Percentiles rank a stretch among this genome's conserved stretches.
These are phyloP conservation scores for Danio aesculapii DNA, from an alignment of 2,797 vertebrate species.

Conservation along the genomic window DNA sequence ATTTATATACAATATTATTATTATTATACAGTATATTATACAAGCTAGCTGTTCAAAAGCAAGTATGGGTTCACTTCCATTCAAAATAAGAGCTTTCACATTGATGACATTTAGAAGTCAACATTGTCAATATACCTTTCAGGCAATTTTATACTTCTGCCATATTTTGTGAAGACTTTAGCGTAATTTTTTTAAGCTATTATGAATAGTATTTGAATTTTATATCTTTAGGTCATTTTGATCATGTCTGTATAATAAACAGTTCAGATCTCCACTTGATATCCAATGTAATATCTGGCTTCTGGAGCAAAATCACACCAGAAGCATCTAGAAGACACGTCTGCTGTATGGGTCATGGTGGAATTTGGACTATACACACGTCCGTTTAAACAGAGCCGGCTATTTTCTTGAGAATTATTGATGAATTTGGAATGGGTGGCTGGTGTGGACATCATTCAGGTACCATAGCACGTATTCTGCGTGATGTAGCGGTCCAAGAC, in stretches of 20 bases:
- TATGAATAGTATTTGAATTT: neutral
- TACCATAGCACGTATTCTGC: constrained; percentile 35
- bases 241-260: neutral
- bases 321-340: neutral
- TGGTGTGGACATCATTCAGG: neutral
- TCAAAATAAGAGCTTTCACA: too few relatives aligned
- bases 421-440: constrained; percentile 19
- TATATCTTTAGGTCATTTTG: neutral
- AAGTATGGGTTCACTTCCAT: too few relatives aligned
- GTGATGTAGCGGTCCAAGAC: constrained; percentile 29
- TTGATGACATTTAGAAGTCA: neutral
- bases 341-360: constrained; percentile 2
- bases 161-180: neutral
- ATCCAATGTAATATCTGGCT: neutral
- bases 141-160: neutral
- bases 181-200: neutral
- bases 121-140: neutral
- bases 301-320: neutral
- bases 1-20: too few relatives aligned
- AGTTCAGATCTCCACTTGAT: neutral
- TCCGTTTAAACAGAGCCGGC: neutral
- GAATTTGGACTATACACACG: neutral
- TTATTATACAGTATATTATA: too few relatives aligned
- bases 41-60: too few relatives aligned
- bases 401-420: constrained; percentile 37